Evolutionary conservation across 2,797 vertebrate species (phyloP), one percentile per base, ranked within the genome.

Genomic region (Tamandua tetradactyla): DNA sequence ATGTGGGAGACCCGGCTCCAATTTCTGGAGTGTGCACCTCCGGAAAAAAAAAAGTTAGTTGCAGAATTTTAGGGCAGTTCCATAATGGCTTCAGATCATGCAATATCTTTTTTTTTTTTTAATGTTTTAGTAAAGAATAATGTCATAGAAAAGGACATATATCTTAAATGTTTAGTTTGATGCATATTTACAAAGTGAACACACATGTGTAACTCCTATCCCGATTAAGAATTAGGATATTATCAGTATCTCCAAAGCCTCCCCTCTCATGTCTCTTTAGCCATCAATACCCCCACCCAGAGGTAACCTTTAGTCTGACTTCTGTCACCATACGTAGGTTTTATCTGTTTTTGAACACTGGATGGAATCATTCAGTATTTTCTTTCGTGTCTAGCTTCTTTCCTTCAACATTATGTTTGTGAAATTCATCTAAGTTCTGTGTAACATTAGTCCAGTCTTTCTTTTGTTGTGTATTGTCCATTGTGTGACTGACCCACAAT

Each of bases 121-220:
- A 69, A 42, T 80, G 42, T 69, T 89, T 94, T 85, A 23, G 84
- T 62, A 49, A 86, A 89, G 55, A 79, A 57, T 87, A 88, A 17
- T 5, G 11, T 22, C 40, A 44, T 8, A 47, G 64, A 79, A 87
- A 74, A 75, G 32, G 27, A 40, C 25, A 62, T 3, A 37, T 7
- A 85, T 91, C 44, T 81, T 91, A 91, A 89, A 71, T 71, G 82
- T 64, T 93, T 27, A 91, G 32, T 15, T 68, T 87, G 52, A 92
- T 74, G 59, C 87, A 52, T 93, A 15, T 79, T 84, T 87, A 83
- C 62, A 69, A 79, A 87, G 23, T 72, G 57, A 81, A 78, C 25
- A 52, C 1, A 6, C 25, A 62, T 55, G 1, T 55, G 5, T 87
- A 69, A 68, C 25, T 22, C 87, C 32, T 23, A 62, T 11, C 35